Evolutionary conservation across 2,888 invertebrate species (phyloP), one percentile per base, ranked within the genome.

Genomic region (Arrhopalites spinosus): DNA sequence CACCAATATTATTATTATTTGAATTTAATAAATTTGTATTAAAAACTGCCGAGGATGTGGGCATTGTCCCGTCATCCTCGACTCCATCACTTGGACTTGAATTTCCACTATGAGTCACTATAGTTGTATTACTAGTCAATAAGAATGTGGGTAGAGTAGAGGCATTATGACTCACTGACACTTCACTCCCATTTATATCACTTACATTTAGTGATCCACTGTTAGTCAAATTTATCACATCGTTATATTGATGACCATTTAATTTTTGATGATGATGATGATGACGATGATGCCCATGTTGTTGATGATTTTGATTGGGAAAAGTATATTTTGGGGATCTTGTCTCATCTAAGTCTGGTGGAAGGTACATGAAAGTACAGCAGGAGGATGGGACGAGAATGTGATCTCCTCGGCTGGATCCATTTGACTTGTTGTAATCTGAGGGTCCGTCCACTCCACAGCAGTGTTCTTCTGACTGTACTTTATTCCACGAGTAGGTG

Each of bases 401-500:
- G 30, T 64, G 64, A 71, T 45, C 20, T 2, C 27, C 68, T 17
- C 5, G 29, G 50, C 27, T 17, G 27, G 50, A 50, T 17, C n/a
- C n/a, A 50, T n/a, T 3, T 78, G 79, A 27, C 77, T 76, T 25
- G 7, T 27, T 5, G 23, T 59, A 25, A 78, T 86, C 86, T 47
- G 79, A 67, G 5, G 88, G 90, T 3, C 91, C 90, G 59, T 90
- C 89, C 2, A 93, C 91, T 0, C 94, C 94, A 86, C 94, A 94
- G 85, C 94, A 94, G 23, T 81, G 77, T 45, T 76, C 74, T 69
- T 73, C 64, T 8, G 71, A 53, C 50, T 77, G 80, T 13, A 82
- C 77, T 53, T 71, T 74, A 73, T 82, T 80, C 82, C 82, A 82
- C 1, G 74, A 78, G 27, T 75, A 47, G n/a, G 92, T 91, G 85